Evolutionary conservation across 1,140 invertebrate species (phyloP).

Genomic region (Drosophila malerkotliana): DNA sequence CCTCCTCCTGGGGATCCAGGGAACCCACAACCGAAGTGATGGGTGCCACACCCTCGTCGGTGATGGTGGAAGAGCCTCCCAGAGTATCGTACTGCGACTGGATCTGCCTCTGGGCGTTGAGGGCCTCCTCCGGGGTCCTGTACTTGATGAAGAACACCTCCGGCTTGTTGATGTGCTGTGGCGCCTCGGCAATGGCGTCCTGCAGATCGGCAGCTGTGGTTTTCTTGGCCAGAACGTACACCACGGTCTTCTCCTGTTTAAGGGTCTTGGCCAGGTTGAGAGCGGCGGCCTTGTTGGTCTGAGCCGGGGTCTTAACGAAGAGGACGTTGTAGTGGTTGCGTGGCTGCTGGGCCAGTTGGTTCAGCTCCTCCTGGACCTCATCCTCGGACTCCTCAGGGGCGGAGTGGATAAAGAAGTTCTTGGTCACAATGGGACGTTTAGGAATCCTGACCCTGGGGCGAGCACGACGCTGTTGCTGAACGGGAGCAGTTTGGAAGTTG

Average conservation of each 20-base stretch:
- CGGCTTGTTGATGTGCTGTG: slow-evolving; percentile 85
- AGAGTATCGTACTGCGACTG: slow-evolving; percentile 80
- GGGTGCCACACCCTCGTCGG: slow-evolving; percentile 79
- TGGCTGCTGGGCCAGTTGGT: slow-evolving; percentile 72
- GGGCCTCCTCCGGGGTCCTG: slow-evolving; percentile 87
- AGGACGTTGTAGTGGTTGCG: slow-evolving; percentile 88
- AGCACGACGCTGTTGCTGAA: slow-evolving; percentile 60
- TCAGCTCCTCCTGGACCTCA: slow-evolving; percentile 76
- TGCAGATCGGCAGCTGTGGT: slow-evolving; percentile 88
- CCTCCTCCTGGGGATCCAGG: slow-evolving; percentile 69
- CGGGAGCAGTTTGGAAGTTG: slow-evolving; percentile 69
- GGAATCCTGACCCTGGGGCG: slow-evolving; percentile 67
- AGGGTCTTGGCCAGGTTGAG: slow-evolving; percentile 87
- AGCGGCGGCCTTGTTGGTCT: slow-evolving; percentile 88
- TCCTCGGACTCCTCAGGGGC: slow-evolving; percentile 82
- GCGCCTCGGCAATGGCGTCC: slow-evolving; percentile 89
- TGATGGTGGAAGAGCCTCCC: slow-evolving; percentile 75
- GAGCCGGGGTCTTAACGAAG: slow-evolving; percentile 92
- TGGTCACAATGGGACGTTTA: slow-evolving; percentile 79
- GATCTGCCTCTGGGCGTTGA: slow-evolving; percentile 78
- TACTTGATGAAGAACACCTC: slow-evolving; percentile 87
- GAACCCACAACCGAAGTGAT: slow-evolving; percentile 80
- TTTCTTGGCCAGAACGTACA: slow-evolving; percentile 93
- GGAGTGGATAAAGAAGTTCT: slow-evolving; percentile 81
- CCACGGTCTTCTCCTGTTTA: slow-evolving; percentile 93